These are phyloP conservation scores for Nesidiocoris tenuis DNA, from an alignment of 2,888 invertebrate species.

Conservation along the genomic window DNA sequence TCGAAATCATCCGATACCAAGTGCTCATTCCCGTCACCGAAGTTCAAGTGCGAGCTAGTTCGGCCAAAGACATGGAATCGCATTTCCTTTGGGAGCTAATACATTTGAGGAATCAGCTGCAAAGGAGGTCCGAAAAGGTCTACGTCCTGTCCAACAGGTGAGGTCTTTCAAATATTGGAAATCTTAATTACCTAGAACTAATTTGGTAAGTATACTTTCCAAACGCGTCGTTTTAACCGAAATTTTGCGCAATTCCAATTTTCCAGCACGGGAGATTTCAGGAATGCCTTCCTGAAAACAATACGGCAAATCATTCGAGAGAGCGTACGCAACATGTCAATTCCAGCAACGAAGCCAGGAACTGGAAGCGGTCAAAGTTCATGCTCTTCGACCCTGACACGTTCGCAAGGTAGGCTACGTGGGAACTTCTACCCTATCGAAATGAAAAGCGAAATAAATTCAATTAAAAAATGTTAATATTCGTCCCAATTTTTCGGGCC, in stretches of 20 bases:
- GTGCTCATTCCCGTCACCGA: slow-evolving; percentile 95
- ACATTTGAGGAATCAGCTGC: slow-evolving; percentile 88
- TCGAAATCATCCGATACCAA: slow-evolving; percentile 94
- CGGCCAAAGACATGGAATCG: slow-evolving; percentile 91
- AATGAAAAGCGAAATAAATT: too few species aligned
- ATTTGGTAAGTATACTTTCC: not conserved
- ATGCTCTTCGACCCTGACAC: slow-evolving; percentile 40
- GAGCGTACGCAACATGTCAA: slow-evolving; percentile 94
- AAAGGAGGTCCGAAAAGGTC: slow-evolving; percentile 91
- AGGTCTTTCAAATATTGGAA: too few species aligned
- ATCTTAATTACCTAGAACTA: not conserved
- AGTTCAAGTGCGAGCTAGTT: slow-evolving; percentile 92
- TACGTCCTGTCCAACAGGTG: slow-evolving; percentile 95
- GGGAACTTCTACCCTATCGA: too few species aligned
- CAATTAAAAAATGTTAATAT: too few species aligned
- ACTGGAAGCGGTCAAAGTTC: slow-evolving; percentile 46
- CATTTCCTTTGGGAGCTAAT: slow-evolving; percentile 97
- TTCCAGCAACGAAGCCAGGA: slow-evolving; percentile 72
- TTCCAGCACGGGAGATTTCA: slow-evolving; percentile 88
- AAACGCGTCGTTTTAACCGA: too few species aligned
- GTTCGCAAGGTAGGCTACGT: slow-evolving; percentile 4
- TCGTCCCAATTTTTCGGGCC: too few species aligned
- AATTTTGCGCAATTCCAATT: too few species aligned
- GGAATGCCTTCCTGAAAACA: slow-evolving; percentile 94
- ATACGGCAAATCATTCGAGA: slow-evolving; percentile 96